Base-by-base conservation (phyloP, 1,140 invertebrate genomes). In the Dryas iulia region DNA sequence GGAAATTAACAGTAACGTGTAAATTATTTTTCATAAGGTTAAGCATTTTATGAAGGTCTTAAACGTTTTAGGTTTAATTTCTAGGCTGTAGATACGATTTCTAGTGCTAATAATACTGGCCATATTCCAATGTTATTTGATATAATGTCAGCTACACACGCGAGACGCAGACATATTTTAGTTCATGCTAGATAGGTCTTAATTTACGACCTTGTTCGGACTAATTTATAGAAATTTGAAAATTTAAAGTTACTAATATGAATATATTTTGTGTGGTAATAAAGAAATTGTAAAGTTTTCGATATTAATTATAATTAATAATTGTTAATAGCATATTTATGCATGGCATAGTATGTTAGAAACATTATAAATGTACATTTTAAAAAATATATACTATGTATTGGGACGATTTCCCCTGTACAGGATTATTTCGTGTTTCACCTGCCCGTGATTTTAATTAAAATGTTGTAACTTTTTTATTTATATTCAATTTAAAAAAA, bases 121-220 rank as follows among this genome's bases (percentile, higher is more conserved):
- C 24, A 26, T n/a, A n/a, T 12, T 23, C 7, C 33, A 35, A 47
- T 12, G 28, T 39, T 14, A 14, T 25, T 60, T 21, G n/a, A 25
- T 62, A 47, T 47, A 52, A 62, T 62, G 24, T 24, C 39, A n/a
- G 3, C 18, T 52, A 30, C 39, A 62, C 59, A 62, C 59, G 59
- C 39, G 39, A 52, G 24, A 28, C n/a, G 53, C 23, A 30, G 56
- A 62, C 26, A 53, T 25, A 62, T 23, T 53, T 31, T 30, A 53
- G 23, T 11, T 26, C 56, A 58, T 62, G 26, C 24, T 30, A 47
- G 39, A 53, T 53, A 62, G 39, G 35, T 14, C 25, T 62, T 62
- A 18, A 53, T 18, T 62, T 53, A 53, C 60, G 35, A 31, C 39
- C 60, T 53, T 47, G 59, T 25, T 23, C 33, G 0, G 12, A 14